Conservation (phyloP, 1,140 invertebrate species). For the Drosophila sechellia region DNA sequence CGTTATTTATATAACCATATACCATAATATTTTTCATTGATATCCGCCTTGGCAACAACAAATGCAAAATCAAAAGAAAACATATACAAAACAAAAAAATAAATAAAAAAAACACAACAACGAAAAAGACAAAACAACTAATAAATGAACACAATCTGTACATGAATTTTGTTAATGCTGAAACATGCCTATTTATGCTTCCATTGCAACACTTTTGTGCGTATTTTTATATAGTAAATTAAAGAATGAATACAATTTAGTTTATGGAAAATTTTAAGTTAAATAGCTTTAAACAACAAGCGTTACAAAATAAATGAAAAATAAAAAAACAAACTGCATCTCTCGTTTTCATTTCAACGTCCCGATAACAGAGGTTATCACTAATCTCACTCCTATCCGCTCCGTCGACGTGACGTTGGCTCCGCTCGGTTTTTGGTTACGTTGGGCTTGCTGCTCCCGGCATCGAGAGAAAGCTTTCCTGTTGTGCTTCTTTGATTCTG, state of each 20-base stretch:
- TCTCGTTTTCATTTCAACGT: constrained; percentile 5
- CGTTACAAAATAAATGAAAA: constrained; percentile 72
- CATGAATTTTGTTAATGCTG: constrained; percentile 74
- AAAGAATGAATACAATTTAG: constrained; percentile 64
- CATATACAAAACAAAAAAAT: neutral
- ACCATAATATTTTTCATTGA: constrained; percentile 47
- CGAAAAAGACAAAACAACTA: constrained; percentile 62
- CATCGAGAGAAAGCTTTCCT: neutral
- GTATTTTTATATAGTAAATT: constrained; percentile 80
- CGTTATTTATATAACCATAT: constrained; percentile 49
- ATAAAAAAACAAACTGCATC: constrained; percentile 1
- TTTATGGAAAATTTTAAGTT: constrained; percentile 75
- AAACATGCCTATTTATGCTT: constrained; percentile 74
- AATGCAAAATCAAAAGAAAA: constrained; percentile 16
- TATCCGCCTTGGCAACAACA: constrained; percentile 54
- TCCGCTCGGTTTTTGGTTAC: neutral
- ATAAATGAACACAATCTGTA: constrained; percentile 58
- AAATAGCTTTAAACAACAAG: constrained; percentile 58
- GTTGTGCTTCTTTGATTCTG: neutral
- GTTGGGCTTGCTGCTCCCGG: neutral
- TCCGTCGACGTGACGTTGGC: neutral
- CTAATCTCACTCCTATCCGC: constrained; percentile 7
- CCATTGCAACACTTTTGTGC: constrained; percentile 74
- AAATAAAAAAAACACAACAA: constrained; percentile 25
- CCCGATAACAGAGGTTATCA: constrained; percentile 24